These are phyloP conservation scores for Neelides sp. DNA, from an alignment of 1,140 invertebrate species.

Conservation along the genomic window DNA sequence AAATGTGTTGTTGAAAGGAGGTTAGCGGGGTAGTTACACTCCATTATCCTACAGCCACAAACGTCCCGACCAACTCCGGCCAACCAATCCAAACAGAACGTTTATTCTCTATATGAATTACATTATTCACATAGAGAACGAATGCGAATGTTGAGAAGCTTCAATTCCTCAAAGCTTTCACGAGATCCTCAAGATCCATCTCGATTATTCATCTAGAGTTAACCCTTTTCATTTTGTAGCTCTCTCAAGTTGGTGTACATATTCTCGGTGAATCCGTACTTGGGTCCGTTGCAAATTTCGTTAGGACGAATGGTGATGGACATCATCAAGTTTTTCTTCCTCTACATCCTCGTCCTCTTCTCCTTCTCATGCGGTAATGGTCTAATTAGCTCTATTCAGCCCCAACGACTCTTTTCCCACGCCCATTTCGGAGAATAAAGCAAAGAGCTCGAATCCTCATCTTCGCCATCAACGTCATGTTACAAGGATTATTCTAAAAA, in stretches of 20 bases:
- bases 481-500: conserved; percentile 1
- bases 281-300: conserved; percentile 94
- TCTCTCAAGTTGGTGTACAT: conserved; percentile 97
- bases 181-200: too few species aligned
- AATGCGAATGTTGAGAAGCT: too few species aligned
- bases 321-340: conserved; percentile 92
- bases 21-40: too few species aligned
- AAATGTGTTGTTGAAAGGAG: too few species aligned
- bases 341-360: conserved; percentile 91
- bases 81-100: too few species aligned
- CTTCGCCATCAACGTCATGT: background rate
- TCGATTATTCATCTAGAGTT: conserved; percentile 1
- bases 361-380: conserved; percentile 88
- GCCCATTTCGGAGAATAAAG: conserved; percentile 16
- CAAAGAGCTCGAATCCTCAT: conserved; percentile 29
- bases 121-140: too few species aligned
- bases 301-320: conserved; percentile 90
- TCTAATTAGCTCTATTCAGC: background rate
- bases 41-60: too few species aligned
- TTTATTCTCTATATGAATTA: too few species aligned
- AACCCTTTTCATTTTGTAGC: conserved; percentile 39
- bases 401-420: background rate
- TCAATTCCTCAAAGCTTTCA: too few species aligned
- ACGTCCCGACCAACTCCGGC: too few species aligned
- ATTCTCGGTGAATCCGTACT: conserved; percentile 95